Evolutionary conservation across 2,797 vertebrate genomes (phyloP), one percentile per base, ranked within the genome.

Genomic region (Brachyrhaphis roseni): DNA sequence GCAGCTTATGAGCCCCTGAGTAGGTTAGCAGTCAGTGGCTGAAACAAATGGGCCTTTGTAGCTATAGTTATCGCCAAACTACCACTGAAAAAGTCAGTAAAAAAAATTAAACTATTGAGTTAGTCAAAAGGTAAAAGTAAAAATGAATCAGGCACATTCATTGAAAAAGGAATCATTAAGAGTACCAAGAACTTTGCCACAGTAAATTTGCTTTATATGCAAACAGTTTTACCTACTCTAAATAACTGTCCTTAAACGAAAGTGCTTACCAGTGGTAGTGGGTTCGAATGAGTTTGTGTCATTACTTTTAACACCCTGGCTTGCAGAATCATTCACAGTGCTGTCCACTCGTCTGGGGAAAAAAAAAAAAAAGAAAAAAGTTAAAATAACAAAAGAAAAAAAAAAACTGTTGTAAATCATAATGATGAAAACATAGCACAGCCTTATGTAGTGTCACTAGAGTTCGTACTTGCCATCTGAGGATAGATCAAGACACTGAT

Each of bases 401-500:
- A 80, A 86, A 59, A 28, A 28, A 28, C 11, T 49, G 81, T 79
- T 86, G 78, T 82, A 78, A 76, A 83, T 45, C 85, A 23, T 34
- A 39, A 64, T 39, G 12, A 7, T 74, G 4, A n/a, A 34, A 71
- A 47, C 70, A 39, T 2, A 2, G 2, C 23, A 51, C 31, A 62
- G 53, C 10, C 43, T 75, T 49, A 23, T 80, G 34, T 75, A 76
- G 66, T 62, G 75, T 70, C 53, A 88, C 77, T 79, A 82, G 89
- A 93, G 92, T 95, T 96, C 98, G 96, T 97, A 98, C 98, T 96
- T 97, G 95, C 94, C 96, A 96, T 97, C 95, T 94, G 96, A 95
- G 94, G 94, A 97, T 91, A 93, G 95, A 95, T 96, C 95, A 96
- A 89, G 75, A 84, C 93, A 90, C 76, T 94, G 95, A 94, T 96